Conservation (phyloP, 2,113 vertebrate species). For the Otolemur garnettii region DNA sequence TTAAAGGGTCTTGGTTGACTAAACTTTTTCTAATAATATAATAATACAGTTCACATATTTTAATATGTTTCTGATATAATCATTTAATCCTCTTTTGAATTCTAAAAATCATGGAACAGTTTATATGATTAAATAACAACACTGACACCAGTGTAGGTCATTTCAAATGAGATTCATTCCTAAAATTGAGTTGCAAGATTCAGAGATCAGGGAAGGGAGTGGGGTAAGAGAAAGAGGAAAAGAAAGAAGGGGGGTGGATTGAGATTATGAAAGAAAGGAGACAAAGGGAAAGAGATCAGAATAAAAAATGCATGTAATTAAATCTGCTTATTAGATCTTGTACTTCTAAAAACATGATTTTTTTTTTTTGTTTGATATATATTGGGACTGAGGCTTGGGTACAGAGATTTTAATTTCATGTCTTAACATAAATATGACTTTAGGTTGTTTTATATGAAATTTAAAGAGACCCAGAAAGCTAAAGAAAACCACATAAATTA, state of each 20-base stretch:
- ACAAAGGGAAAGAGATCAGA: background rate
- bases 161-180: constrained; percentile 80
- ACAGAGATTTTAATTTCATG: constrained; percentile 71
- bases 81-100: constrained; percentile 76
- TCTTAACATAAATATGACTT: constrained; percentile 64
- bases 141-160: constrained; percentile 59
- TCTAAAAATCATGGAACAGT: constrained; percentile 74
- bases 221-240: background rate
- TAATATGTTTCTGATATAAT: constrained; percentile 59
- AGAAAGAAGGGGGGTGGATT: background rate
- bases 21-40: constrained; percentile 81
- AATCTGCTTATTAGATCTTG: constrained; percentile 2
- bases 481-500: constrained; percentile 67
- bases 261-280: background rate
- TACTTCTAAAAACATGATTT: constrained; percentile 71
- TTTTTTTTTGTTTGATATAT: constrained; percentile 65
- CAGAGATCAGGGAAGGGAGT: background rate
- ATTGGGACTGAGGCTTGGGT: constrained; percentile 67
- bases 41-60: constrained; percentile 75
- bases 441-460: constrained; percentile 77
- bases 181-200: background rate
- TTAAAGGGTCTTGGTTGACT: constrained; percentile 82
- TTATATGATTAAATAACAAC: constrained; percentile 73
- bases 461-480: constrained; percentile 70
- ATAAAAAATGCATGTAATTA: constrained; percentile 62